Evolutionary conservation across 2,888 invertebrate genomes (phyloP).

Genomic region (Geophilus truncorum): DNA sequence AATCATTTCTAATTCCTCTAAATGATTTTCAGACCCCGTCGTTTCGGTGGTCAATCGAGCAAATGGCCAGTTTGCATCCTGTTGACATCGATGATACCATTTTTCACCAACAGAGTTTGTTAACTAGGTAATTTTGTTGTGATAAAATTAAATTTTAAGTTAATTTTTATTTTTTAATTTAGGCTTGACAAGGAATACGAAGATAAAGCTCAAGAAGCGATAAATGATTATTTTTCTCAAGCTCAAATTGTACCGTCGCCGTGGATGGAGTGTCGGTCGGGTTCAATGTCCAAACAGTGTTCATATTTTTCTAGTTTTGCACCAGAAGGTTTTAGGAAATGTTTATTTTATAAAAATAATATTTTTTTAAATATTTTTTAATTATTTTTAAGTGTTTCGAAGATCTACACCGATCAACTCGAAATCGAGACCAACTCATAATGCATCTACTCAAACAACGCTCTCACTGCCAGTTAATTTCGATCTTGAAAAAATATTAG

Average conservation of each 20-base stretch:
- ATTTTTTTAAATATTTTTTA: background rate
- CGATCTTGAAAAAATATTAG: background rate
- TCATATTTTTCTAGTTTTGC: background rate
- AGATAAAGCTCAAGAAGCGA: background rate
- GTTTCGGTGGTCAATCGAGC: slow-evolving; percentile 5
- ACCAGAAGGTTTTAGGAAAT: background rate
- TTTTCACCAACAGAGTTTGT: background rate
- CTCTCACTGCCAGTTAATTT: background rate
- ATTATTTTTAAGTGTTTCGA: background rate
- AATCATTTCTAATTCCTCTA: background rate
- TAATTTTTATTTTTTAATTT: background rate
- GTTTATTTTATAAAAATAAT: background rate
- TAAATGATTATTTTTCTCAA: background rate
- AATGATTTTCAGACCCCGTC: background rate
- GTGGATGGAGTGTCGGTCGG: background rate
- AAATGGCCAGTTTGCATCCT: background rate
- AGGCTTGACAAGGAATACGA: background rate
- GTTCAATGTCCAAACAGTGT: background rate
- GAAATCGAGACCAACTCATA: background rate
- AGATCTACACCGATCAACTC: background rate
- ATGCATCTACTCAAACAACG: background rate
- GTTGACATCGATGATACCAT: background rate
- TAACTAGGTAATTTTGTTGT: background rate
- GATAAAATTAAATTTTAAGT: background rate
- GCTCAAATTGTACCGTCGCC: background rate